Percentiles rank a stretch among this genome's conserved stretches.
Evolutionary conservation across 2,888 invertebrate genomes (phyloP).

Genomic region (Automeris io): DNA sequence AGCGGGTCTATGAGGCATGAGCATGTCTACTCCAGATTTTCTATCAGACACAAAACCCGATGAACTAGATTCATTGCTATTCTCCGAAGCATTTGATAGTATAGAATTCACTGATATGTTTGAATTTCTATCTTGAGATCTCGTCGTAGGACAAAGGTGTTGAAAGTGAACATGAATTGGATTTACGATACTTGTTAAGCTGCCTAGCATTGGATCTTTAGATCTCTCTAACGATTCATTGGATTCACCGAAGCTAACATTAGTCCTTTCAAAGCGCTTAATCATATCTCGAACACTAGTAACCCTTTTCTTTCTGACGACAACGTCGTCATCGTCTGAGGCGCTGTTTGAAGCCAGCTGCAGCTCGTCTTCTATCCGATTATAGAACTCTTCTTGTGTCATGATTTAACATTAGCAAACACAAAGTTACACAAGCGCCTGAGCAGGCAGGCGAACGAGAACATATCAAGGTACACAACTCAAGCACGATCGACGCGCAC

Average conservation of each 20-base stretch:
- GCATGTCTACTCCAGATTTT: conserved; percentile 43
- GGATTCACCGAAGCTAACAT: conserved; percentile 42
- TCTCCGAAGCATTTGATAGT: conserved; percentile 64
- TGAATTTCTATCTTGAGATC: conserved; percentile 62
- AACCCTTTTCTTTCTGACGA: conserved; percentile 48
- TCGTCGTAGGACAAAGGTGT: conserved; percentile 51
- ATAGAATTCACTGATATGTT: conserved; percentile 71
- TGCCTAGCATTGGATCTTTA: conserved; percentile 49
- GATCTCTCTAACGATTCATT: conserved; percentile 55
- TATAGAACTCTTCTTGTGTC: conserved; percentile 60
- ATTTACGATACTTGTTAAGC: conserved; percentile 59
- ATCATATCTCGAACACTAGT: conserved; percentile 65
- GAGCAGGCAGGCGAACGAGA: conserved; percentile 39
- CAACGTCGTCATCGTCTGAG: conserved; percentile 55
- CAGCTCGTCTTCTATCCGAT: conserved; percentile 47
- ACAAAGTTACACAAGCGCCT: conserved; percentile 47
- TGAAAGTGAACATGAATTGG: conserved; percentile 59
- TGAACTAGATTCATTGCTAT: conserved; percentile 68
- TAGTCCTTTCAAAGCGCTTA: conserved; percentile 59
- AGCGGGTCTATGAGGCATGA: conserved; percentile 61
- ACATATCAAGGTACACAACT: conserved; percentile 55
- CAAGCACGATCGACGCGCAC: conserved; percentile 48
- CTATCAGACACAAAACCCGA: conserved; percentile 68
- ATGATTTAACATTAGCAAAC: conserved; percentile 41
- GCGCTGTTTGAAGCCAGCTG: conserved; percentile 44